phyloP scores from a whole-genome alignment of 2,113 vertebrate species.

The Protobothrops mucrosquamatus region DNA sequence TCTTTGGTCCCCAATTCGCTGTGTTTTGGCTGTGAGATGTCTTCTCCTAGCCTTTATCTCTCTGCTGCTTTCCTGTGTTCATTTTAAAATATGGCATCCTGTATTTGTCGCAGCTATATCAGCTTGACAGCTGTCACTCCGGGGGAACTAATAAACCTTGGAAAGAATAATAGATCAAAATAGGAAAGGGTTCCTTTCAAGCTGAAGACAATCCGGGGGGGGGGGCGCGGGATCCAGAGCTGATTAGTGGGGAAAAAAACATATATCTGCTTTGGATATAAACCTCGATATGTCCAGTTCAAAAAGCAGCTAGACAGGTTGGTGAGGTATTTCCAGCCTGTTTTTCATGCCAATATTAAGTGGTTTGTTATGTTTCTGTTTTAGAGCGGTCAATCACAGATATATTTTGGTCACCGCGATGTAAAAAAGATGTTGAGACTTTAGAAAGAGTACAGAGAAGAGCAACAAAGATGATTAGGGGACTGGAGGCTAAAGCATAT shows the following conservation, averaged over 20 bases:
- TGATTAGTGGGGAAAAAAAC: not conserved
- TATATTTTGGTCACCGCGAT: not conserved
- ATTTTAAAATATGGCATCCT: not conserved
- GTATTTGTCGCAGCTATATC: not conserved
- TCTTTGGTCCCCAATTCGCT: no score
- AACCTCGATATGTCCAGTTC: not conserved
- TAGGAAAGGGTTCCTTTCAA: not conserved
- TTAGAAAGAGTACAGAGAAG: no score
- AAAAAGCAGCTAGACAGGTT: not conserved
- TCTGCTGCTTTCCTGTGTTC: not conserved
- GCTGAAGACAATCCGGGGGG: not conserved
- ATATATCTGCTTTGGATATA: not conserved
- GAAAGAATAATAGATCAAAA: not conserved
- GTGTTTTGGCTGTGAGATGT: not conserved
- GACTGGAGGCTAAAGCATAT: no score
- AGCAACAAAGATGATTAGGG: no score
- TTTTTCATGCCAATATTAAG: not conserved
- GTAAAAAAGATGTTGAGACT: no score
- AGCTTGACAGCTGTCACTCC: not conserved
- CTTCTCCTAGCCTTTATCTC: not conserved
- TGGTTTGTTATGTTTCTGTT: not conserved
- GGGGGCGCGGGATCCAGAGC: not conserved
- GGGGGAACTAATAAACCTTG: not conserved
- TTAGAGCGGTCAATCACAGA: not conserved
- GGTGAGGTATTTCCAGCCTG: not conserved